phyloP scores from a whole-genome alignment of 2,797 vertebrate genomes.

The Rallus crepitans region DNA sequence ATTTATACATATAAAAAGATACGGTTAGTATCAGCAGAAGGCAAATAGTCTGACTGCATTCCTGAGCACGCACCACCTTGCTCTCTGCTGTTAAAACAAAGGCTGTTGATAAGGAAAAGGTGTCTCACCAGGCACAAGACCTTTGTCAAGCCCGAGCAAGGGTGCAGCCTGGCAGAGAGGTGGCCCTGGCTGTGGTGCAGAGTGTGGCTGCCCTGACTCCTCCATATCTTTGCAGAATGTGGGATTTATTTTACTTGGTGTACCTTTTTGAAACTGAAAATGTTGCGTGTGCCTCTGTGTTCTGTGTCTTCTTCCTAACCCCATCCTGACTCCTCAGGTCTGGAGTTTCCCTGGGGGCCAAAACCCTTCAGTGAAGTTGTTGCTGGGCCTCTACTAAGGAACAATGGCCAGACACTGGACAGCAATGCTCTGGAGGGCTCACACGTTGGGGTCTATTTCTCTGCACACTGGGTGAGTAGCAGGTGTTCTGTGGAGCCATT shows the following conservation, averaged over 20 bases:
- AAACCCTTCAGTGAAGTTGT: slow-evolving; percentile 97
- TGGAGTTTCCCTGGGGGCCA: slow-evolving; percentile 98
- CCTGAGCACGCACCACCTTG: slow-evolving; percentile 17
- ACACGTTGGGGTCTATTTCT: slow-evolving; percentile 97
- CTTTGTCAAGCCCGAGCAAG: not conserved
- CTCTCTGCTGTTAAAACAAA: slow-evolving; percentile 5
- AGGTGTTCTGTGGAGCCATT: not conserved
- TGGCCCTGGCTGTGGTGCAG: not conserved
- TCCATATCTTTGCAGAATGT: not conserved
- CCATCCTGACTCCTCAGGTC: slow-evolving; percentile 75
- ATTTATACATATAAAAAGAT: not conserved
- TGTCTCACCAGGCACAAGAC: not conserved
- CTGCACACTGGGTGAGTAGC: slow-evolving; percentile 96
- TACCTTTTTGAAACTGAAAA: not conserved
- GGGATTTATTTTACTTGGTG: not conserved
- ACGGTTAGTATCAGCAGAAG: not conserved
- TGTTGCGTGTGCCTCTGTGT: not conserved
- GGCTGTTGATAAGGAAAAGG: not conserved
- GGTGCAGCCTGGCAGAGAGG: not conserved
- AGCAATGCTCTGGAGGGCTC: slow-evolving; percentile 92
- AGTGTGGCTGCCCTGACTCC: not conserved
- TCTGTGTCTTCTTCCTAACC: not conserved
- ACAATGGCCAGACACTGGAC: slow-evolving; percentile 91
- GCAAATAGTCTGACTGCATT: not conserved
- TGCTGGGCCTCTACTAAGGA: slow-evolving; percentile 92